Evolutionary conservation across 2,113 vertebrate species (phyloP), one percentile per base, ranked within the genome.

Genomic region (Phaetusa simplex): DNA sequence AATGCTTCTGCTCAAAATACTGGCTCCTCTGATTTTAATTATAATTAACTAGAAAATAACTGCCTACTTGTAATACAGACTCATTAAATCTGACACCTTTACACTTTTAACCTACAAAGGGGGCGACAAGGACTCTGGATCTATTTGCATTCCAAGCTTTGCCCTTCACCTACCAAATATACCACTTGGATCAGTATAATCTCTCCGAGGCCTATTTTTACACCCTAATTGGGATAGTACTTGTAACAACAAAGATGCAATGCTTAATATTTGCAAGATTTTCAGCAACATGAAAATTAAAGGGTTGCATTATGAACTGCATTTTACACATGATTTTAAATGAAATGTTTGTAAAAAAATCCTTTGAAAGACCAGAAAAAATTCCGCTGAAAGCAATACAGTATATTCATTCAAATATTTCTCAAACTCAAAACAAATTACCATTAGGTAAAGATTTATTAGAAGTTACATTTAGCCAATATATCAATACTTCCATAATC

Each of bases 11-110:
- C 76, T 52, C 82, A 76, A 96, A 93, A 92, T 42, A 80, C 14
- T 36, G 29, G 61, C 66, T 71, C 49, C 42, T 88, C 55, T 62
- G 14, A 78, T 80, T 90, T 93, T 84, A 84, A 67, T 77, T 87
- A 59, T 81, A 82, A 80, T 62, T 86, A 92, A 81, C 73, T 65
- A 84, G 77, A 96, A 96, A 87, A 81, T 76, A 86, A 83, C 21
- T 15, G 52, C 34, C 55, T 56, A 59, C 36, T 74, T 93, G 69
- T 66, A 93, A 74, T 36, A 86, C 16, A 70, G 53, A 50, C 38
- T 86, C 72, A 93, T 88, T 93, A 90, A 94, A 93, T 72, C 61
- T 42, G 93, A 95, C 91, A 82, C 49, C 43, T 83, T 90, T 88
- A 95, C 18, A 82, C 86, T 92, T 95, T 92, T 91, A 93, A 95